Base-by-base conservation (phyloP, 2,113 vertebrate genomes). In the Trichechus manatus region DNA sequence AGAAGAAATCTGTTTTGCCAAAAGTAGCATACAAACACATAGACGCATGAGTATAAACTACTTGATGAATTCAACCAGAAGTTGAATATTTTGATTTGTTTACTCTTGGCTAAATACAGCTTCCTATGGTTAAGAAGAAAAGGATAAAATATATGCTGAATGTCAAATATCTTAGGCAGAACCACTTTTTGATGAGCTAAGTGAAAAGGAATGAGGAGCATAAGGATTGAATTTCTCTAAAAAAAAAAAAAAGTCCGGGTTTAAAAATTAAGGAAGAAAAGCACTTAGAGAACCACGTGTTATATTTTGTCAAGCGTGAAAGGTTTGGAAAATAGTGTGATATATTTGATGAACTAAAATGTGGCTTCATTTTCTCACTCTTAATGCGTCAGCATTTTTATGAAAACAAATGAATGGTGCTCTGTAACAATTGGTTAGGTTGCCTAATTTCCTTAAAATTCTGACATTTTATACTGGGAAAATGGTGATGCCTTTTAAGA, bases 191-290 rank as follows among this genome's bases (percentile, higher is more conserved):
- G 75, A 91, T 97, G 82, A 91, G 91, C 94, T 95, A 95, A 93
- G 33, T 94, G 29, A 64, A 95, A 96, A 96, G 75, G 83, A 87
- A 93, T 96, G 80, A 95, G 75, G 44, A 95, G 3, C 97, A 94
- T 93, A 97, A 93, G 86, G 93, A 87, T 87, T 93, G 59, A 80
- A 95, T 98, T 97, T 97, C 63, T 14, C 3, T 94, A 31, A 33
- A 36, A 72, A 72, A 36, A 31, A 66, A 72, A 72, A 77, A 66
- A 66, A 92, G 44, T 82, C 64, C 89, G 39, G 29, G 31, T 85
- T 97, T 96, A 88, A 95, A 97, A 93, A 81, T 87, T 72, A 87
- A 94, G 89, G 14, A 88, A 85, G 25, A 6, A 39, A 83, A 96
- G 39, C 31, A 8, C 33, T 92, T 61, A 75, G 78, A 63, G 53